Conservation (phyloP, 2,888 invertebrate species). For the Steinernema hermaphroditum region DNA sequence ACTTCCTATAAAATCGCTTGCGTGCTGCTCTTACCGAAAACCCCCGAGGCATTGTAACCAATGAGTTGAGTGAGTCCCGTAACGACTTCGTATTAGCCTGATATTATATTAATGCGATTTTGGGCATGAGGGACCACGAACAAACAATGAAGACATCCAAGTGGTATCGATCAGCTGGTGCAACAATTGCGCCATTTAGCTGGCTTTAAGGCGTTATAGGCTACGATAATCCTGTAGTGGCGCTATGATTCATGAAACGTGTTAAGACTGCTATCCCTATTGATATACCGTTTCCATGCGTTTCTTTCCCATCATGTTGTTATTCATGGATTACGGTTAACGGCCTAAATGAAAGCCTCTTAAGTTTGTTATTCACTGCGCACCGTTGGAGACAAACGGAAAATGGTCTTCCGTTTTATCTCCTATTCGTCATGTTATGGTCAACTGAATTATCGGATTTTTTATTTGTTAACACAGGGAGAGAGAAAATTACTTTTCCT, state of each 20-base stretch:
- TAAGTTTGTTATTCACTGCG: too few relatives aligned
- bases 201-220: too few relatives aligned
- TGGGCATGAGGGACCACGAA: conserved; percentile 13
- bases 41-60: background rate
- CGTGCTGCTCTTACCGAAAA: background rate
- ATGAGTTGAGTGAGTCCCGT: background rate
- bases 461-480: conserved; percentile 26
- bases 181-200: conserved; percentile 23
- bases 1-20: background rate
- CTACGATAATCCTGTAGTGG: too few relatives aligned
- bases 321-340: too few relatives aligned
- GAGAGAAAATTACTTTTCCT: conserved; percentile 29
- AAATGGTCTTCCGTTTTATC: conserved; percentile 24
- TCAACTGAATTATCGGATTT: conserved; percentile 30
- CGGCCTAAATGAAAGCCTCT: too few relatives aligned
- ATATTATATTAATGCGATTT: conserved; percentile 31
- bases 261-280: too few relatives aligned
- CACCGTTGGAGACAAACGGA: conserved; percentile 9
- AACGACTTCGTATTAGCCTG: conserved; percentile 28
- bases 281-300: too few relatives aligned
- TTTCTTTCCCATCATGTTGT: too few relatives aligned
- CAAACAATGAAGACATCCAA: conserved; percentile 23
- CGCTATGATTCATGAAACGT: too few relatives aligned
- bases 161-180: conserved; percentile 20
- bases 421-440: background rate